phyloP scores from a whole-genome alignment of 2,797 vertebrate species.

The Alectoris magna region DNA sequence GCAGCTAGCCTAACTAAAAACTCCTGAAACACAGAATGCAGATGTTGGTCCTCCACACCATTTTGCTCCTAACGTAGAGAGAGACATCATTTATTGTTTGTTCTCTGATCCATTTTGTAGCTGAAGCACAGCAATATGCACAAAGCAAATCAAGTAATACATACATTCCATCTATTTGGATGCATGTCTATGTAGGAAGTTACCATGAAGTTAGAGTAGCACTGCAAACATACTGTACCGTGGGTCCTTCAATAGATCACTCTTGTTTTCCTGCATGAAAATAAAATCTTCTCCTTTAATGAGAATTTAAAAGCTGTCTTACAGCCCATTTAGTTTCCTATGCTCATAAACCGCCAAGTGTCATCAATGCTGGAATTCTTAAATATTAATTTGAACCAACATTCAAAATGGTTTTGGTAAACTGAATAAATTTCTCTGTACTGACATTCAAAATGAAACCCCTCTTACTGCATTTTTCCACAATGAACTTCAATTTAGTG shows the following conservation, averaged over 20 bases:
- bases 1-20: background rate
- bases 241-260: background rate
- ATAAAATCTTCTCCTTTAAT: no score
- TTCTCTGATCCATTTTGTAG: background rate
- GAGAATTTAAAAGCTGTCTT: background rate
- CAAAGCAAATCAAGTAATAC: background rate
- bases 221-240: background rate
- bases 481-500: background rate
- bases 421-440: background rate
- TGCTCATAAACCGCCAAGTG: background rate
- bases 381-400: background rate
- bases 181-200: background rate
- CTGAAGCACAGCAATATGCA: background rate
- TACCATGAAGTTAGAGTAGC: background rate
- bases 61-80: background rate
- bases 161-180: background rate
- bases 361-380: background rate
- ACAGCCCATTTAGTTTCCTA: background rate
- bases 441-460: background rate
- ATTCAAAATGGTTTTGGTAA: background rate
- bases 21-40: background rate
- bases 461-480: background rate
- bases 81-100: background rate
- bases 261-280: background rate
- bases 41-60: background rate